Evolutionary conservation across 1,140 invertebrate genomes (phyloP), one percentile per base, ranked within the genome.

Genomic region (Drosophila takahashii): DNA sequence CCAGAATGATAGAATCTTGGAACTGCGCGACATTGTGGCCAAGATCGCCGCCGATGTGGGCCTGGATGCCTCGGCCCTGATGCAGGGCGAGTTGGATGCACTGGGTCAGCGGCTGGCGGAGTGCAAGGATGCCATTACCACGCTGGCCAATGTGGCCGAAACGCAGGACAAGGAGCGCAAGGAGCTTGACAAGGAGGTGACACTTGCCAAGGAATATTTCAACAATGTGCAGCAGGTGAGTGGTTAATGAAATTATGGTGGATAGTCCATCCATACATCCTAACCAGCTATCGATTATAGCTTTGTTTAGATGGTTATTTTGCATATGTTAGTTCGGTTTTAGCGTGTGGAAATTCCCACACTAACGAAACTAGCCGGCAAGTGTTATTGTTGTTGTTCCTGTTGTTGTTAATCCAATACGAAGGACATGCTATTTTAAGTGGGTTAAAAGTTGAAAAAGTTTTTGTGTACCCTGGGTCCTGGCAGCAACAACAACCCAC

Each of bases 21-120:
- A 96, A 83, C 93, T 97, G 16, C 94, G 95, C 13, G 94, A 95
- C n/a, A 93, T 97, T 66, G 96, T 96, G 10, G 94, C 95, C 2
- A 94, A 95, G 65, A 96, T 97, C 36, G 96, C 96, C 0, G 94
- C 95, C 4, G 95, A 96, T 81, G 95, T 96, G 18, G 96, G 96
- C 16, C 93, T 96, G 50, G 95, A 96, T 84, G 94, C 93, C 4
- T 93, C 94, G 39, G 93, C 94, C 10, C 94, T 96, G 0, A 92
- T 97, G 42, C 95, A 95, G 37, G 94, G 95, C n/a, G 96, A 97
- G 81, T 94, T 97, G 7, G 96, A 96, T 72, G 95, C 95, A 0
- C 92, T 97, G n/a, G 96, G 95, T 15, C 93, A 94, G 59, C 93
- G 95, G n/a, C 93, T 97, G 37, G 94, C 96, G 79, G 94, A 96